Evolutionary conservation across 2,113 vertebrate species (phyloP).

Genomic region (Spilogale gracilis): DNA sequence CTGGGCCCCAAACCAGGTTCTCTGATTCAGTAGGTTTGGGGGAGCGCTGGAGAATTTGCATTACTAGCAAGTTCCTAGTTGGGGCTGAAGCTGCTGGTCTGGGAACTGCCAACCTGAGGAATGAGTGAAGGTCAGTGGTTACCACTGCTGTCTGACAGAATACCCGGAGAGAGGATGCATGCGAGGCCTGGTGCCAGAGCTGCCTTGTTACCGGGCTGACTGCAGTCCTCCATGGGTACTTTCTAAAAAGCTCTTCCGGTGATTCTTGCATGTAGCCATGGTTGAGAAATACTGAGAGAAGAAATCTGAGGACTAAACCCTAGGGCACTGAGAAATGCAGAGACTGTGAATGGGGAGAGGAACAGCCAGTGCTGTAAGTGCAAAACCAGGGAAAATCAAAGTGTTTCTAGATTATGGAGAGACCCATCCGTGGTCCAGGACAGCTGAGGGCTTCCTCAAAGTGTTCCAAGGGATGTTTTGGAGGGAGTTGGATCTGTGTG

Average conservation of each 20-base stretch:
- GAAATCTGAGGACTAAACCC: not conserved
- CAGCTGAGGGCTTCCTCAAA: rapidly evolving
- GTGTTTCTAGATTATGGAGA: not conserved
- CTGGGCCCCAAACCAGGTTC: not conserved
- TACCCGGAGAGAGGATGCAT: not conserved
- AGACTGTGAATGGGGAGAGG: not conserved
- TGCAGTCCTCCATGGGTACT: not conserved
- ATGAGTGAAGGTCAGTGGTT: not conserved
- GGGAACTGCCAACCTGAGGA: not conserved
- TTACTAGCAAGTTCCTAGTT: not conserved
- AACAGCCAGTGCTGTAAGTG: not conserved
- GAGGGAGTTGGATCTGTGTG: not conserved
- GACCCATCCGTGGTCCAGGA: not conserved
- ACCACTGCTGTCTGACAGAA: not conserved
- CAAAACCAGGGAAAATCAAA: not conserved
- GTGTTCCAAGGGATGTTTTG: not conserved
- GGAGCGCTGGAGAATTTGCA: not conserved
- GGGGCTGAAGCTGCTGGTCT: not conserved
- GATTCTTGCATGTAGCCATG: not conserved
- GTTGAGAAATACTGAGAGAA: not conserved
- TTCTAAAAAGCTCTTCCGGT: not conserved
- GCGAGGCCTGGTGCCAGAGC: too few relatives aligned
- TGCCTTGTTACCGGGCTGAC: not conserved
- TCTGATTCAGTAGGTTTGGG: not conserved
- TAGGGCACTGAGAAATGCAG: not conserved